Percentiles rank a stretch among this genome's conserved stretches.
These are phyloP conservation scores for Psettodes erumei DNA, from an alignment of 2,113 vertebrate species.

Conservation along the genomic window DNA sequence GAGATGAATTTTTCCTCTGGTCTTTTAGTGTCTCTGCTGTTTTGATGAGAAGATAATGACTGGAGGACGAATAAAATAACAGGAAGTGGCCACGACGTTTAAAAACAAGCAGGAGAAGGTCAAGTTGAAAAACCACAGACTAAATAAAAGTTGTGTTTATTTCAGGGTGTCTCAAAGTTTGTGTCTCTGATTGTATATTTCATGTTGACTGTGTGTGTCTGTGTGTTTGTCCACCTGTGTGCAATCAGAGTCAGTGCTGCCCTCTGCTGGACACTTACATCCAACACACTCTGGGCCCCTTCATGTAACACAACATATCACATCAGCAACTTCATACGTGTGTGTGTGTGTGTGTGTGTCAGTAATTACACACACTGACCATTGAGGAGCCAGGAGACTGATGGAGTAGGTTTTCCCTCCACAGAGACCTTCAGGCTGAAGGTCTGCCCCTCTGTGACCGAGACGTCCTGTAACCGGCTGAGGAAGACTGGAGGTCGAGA, in stretches of 20 bases:
- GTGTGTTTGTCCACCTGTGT: not conserved
- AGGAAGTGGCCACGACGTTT: not conserved
- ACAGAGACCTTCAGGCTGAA: slow-evolving; percentile 7
- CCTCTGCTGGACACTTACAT: slow-evolving; percentile 25
- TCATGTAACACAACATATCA: too few relatives aligned
- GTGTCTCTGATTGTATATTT: too few relatives aligned
- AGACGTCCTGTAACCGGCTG: not conserved
- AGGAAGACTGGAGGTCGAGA: not conserved
- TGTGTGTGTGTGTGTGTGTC: too few relatives aligned
- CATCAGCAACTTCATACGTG: too few relatives aligned
- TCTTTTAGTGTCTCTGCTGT: too few relatives aligned
- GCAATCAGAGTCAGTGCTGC: slow-evolving; percentile 16
- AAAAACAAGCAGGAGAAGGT: too few relatives aligned
- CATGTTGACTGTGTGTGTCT: not conserved
- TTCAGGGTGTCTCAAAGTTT: too few relatives aligned
- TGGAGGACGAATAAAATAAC: not conserved
- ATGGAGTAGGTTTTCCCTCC: slow-evolving; percentile 14
- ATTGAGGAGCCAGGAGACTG: not conserved
- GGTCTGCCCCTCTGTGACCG: not conserved
- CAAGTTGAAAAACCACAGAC: too few relatives aligned
- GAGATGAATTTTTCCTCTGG: too few relatives aligned
- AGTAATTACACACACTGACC: not conserved
- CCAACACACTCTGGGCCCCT: not conserved
- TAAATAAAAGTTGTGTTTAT: too few relatives aligned
- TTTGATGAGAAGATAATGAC: too few relatives aligned